Percentiles rank a stretch among this genome's conserved stretches.
phyloP scores from a whole-genome alignment of 1,140 invertebrate species.

The Zaprionus africanus region DNA sequence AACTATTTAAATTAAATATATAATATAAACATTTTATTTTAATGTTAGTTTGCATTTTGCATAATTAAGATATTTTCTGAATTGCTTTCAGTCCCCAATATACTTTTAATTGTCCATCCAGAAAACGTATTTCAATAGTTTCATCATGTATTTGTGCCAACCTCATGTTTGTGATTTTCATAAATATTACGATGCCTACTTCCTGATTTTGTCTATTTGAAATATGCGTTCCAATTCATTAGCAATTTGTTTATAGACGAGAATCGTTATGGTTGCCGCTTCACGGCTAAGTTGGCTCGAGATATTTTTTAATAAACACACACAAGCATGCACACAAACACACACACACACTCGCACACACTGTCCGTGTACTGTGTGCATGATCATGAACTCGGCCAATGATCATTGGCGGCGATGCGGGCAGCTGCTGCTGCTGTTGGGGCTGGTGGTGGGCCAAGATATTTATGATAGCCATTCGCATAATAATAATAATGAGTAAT shows the following conservation, averaged over 20 bases:
- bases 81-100: too few species aligned
- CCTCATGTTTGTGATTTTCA: conserved; percentile 10
- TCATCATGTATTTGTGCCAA: not conserved
- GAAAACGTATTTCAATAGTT: not conserved
- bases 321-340: conserved; percentile 11
- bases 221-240: conserved; percentile 29
- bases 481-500: conserved; percentile 67
- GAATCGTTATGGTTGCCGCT: conserved; percentile 24
- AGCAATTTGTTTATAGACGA: conserved; percentile 37
- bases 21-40: not conserved
- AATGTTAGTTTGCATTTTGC: not conserved
- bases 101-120: too few species aligned
- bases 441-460: conserved; percentile 9
- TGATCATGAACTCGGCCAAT: conserved; percentile 11
- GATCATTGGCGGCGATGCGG: conserved; percentile 5
- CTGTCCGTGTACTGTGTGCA: not conserved
- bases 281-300: conserved; percentile 55
- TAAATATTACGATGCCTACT: not conserved
- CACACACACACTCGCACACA: not conserved
- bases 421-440: conserved; percentile 5
- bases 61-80: not conserved
- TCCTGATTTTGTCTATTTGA: conserved; percentile 15
- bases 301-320: conserved; percentile 49
- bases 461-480: conserved; percentile 58
- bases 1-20: not conserved